Base-by-base conservation (phyloP, 2,888 invertebrate species). In the Drosophila paracracens region DNA sequence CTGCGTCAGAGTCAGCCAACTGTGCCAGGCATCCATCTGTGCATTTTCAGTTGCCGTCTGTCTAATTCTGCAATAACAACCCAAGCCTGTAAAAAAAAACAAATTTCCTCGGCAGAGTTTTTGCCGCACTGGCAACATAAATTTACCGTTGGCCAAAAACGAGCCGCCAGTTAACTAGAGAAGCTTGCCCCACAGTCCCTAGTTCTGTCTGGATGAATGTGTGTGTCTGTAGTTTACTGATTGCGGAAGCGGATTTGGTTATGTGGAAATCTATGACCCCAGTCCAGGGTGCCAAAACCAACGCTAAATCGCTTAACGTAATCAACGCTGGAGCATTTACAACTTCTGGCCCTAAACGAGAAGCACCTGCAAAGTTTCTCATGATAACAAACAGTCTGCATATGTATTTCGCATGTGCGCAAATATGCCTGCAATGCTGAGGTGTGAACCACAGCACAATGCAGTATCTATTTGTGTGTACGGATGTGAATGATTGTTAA, bases 231-330 rank as follows among this genome's bases (percentile, higher is more conserved):
- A 88, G 88, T 87, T 85, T 89, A 89, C 88, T 89, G 85, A 85
- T 85, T 85, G 85, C 85, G 85, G 89, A 85, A 85, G 85, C 85
- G 89, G 85, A 85, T 85, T 85, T 84, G 85, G 89, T 81, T 84
- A 82, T 76, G 81, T 82, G 85, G 74, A 89, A 86, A 84, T 86
- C 89, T 83, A 84, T 79, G 81, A 73, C 54, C 72, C 66, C 68
- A 51, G 40, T 57, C 33, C 36, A 50, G 67, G 63, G 68, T 65
- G 77, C 60, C 54, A 64, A 52, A 69, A 63, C 66, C 60, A 54
- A 63, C 70, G 70, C 84, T 83, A 83, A 88, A 84, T 86, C 89
- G 89, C 85, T 89, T 87, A 87, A 70, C 84, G 79, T 80, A 80
- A 80, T 80, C 79, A 81, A 80, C 81, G 61, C 66, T 56, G 43